Percentiles rank a stretch among this genome's conserved stretches.
Evolutionary conservation across 2,888 invertebrate genomes (phyloP).

Genomic region (Tricholauxania praeusta): DNA sequence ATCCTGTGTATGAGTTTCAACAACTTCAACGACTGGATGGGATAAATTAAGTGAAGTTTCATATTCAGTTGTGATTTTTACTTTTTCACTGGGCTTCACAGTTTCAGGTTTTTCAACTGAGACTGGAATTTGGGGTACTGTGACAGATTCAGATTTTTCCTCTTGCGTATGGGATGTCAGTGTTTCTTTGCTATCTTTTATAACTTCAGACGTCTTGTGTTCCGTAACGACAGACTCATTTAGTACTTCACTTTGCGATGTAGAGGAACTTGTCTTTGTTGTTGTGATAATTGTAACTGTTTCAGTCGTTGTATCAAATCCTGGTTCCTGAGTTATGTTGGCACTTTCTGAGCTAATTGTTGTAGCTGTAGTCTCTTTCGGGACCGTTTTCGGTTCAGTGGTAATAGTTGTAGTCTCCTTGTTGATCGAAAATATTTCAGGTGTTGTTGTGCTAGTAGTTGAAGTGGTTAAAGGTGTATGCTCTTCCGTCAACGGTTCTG

Average conservation of each 20-base stretch:
- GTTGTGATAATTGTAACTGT: slow-evolving; percentile 40
- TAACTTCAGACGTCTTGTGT: no score
- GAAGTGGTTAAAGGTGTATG: slow-evolving; percentile 44
- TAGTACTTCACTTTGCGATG: slow-evolving; percentile 40
- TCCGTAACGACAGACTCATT: slow-evolving; percentile 13
- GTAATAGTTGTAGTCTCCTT: slow-evolving; percentile 16
- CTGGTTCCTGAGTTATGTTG: background rate
- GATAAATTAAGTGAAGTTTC: background rate
- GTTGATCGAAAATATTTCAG: slow-evolving; percentile 12
- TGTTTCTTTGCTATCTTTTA: no score
- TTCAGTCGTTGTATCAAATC: slow-evolving; percentile 38
- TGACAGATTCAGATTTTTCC: no score
- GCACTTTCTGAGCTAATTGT: background rate
- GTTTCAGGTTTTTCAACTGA: slow-evolving; percentile 6
- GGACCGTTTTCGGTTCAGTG: slow-evolving; percentile 21
- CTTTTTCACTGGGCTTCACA: background rate
- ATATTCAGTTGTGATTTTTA: slow-evolving; percentile 12
- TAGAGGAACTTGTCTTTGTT: slow-evolving; percentile 50
- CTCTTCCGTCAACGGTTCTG: slow-evolving; percentile 37
- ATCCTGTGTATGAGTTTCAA: background rate
- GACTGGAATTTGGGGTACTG: no score
- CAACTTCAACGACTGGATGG: slow-evolving; percentile 14
- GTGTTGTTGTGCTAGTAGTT: slow-evolving; percentile 42
- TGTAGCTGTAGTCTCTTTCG: slow-evolving; percentile 1
- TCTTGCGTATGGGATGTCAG: no score